Percentiles rank a stretch among this genome's conserved stretches.
Evolutionary conservation across 1,140 invertebrate genomes (phyloP).

Genomic region (Mizuhopecten yessoensis): DNA sequence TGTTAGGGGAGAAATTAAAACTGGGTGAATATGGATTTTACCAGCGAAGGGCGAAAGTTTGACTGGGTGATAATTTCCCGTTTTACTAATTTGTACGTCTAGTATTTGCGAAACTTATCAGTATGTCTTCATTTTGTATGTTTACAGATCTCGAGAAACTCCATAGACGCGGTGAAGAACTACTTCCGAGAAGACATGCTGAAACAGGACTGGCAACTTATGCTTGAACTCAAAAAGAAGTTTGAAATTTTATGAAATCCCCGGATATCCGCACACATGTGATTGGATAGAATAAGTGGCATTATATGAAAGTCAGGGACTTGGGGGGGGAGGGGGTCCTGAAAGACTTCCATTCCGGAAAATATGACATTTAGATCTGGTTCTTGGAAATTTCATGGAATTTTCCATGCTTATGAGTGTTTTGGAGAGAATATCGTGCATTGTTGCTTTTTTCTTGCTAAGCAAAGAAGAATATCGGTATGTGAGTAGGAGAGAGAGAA

Average conservation of each 20-base stretch:
- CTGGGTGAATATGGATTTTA: too few relatives aligned
- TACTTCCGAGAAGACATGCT: constrained; percentile 98
- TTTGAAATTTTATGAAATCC: constrained; percentile 95
- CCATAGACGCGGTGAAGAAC: constrained; percentile 99
- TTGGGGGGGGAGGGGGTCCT: neutral
- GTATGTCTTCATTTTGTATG: constrained; percentile 69
- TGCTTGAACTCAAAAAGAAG: constrained; percentile 98
- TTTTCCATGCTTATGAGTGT: neutral
- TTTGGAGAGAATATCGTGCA: neutral
- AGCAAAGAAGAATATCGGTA: neutral
- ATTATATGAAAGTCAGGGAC: neutral
- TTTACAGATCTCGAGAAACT: constrained; percentile 97
- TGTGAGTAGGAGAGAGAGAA: neutral
- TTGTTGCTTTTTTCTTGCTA: neutral
- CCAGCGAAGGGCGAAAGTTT: too few relatives aligned
- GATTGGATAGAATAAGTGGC: neutral
- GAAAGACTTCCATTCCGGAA: neutral
- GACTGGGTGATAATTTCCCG: too few relatives aligned
- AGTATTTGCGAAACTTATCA: too few relatives aligned
- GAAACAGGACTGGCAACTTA: constrained; percentile 98
- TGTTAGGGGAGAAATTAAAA: too few relatives aligned
- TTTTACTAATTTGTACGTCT: too few relatives aligned
- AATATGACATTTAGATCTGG: neutral
- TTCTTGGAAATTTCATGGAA: neutral
- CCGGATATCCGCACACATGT: neutral